Base-by-base conservation (phyloP, 2,797 vertebrate genomes). In the Hippopotamyrus pictus region DNA sequence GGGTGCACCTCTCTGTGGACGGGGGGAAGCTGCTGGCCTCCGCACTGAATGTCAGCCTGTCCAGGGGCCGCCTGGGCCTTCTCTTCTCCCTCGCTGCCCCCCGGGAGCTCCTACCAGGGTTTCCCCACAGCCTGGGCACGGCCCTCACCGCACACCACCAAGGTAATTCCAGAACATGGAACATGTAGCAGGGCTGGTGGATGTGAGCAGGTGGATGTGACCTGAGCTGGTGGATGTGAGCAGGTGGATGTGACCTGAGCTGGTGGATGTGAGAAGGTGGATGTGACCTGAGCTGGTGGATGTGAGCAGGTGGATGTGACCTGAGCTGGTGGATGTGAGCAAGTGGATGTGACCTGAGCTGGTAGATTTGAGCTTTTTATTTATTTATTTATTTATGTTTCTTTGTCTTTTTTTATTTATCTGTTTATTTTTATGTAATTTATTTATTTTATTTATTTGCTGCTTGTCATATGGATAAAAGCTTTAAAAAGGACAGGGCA, bases 11-110 rank as follows among this genome's bases (percentile, higher is more conserved):
- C 91, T 90, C 90, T 1, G 76, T 92, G 54, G 94, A 94, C 0
- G 93, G 95, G 90, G 93, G 94, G 83, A 93, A 90, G 1, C 93
- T 95, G 86, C 57, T 97, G 51, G 90, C 69, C 4, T 96, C 94
- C 14, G 91, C 92, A 3, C 25, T 97, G 85, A 96, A 95, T 46
- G 90, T 95, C 84, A 92, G 93, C 12, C 9, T 22, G 25, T 37
- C 22, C 9, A 91, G 89, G 0, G 94, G 96, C 84, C 93, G 37
- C 90, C 76, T 96, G 88, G 90, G 92, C 82, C 51, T 89, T 14
- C 69, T 96, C 50, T 90, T 96, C 7, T 95, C 94, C 83, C 96
- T 94, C n/a, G 91, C 90, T 14, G 95, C 94, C 0, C 90, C 91
- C 57, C 22, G 44, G 2, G 92, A 95, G 0, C 90, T 92, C 89